Evolutionary conservation across 2,888 invertebrate genomes (phyloP), one percentile per base, ranked within the genome.

Genomic region (Lithophane socia): DNA sequence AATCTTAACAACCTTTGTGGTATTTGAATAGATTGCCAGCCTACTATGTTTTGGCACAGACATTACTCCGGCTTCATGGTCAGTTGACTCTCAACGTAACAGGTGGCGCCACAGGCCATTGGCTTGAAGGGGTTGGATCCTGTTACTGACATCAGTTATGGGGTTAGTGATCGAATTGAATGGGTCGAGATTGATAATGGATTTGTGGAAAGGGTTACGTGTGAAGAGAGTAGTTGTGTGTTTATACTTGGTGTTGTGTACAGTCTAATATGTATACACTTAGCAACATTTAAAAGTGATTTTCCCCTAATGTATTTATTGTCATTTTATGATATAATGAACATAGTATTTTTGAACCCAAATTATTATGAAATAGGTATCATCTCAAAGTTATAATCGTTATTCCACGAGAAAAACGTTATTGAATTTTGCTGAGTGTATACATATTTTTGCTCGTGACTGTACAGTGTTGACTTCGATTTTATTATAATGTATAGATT

Each of bases 1-100:
- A 56, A 13, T 9, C n/a, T 16, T 37, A 61, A 58, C n/a, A 16
- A n/a, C 37, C 10, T 1, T 29, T 16, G 68, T 7, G 13, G 21
- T 47, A 47, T 29, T 68, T 47, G 42, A 65, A 58, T 67, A 49
- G 12, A 60, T 58, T 52, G 42, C 49, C 49, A 80, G 54, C 42
- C 8, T 37, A 21, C 21, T 42, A 64, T 56, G n/a, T 58, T 68
- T 83, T 83, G 80, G 71, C 71, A 72, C 47, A 18, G 29, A 54
- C 9, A 77, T 72, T 65, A 70, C 61, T 71, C 29, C 24, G 7
- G 52, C 52, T 67, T 77, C 64, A 83, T 42, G 68, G 84, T 66
- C 42, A 56, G 68, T 76, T 80, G 54, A 18, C 10, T 69, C 47
- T 47, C 16, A 37, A 65, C n/a, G 79, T 80, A 81, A 81, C 84